A percentile compares a stretch with the other conserved stretches of the same genome.
Evolutionary conservation across 2,113 vertebrate genomes (phyloP).

Genomic region (Zeus faber): DNA sequence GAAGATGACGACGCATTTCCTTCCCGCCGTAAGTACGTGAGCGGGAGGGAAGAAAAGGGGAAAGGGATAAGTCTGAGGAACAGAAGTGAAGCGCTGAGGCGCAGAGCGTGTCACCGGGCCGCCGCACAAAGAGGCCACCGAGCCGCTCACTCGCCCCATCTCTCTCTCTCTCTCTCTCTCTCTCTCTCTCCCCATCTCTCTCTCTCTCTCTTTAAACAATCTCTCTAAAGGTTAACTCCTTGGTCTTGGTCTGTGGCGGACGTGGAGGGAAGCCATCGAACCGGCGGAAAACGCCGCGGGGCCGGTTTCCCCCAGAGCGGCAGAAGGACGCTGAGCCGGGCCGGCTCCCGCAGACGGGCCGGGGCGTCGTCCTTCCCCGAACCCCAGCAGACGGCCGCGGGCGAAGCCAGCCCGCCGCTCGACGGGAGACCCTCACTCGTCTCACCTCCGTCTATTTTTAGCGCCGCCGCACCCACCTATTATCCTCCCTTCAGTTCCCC

Average conservation of each 20-base stretch:
- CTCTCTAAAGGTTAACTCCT: constrained; percentile 32
- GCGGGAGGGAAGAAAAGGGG: constrained; percentile 31
- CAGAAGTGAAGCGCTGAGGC: constrained; percentile 12
- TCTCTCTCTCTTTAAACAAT: too few species aligned
- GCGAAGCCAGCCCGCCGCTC: constrained; percentile 57
- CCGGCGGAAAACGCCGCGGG: background rate
- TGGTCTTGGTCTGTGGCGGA: background rate
- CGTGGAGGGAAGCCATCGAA: too few species aligned
- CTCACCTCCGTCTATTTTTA: constrained; percentile 75
- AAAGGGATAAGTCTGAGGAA: constrained; percentile 45
- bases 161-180: too few species aligned
- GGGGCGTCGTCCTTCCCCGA: constrained; percentile 57
- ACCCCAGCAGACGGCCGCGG: constrained; percentile 65
- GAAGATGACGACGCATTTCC: constrained; percentile 60
- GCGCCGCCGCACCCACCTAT: constrained; percentile 53
- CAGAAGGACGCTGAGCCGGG: constrained; percentile 24
- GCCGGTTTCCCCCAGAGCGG: constrained; percentile 7
- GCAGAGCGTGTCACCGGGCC: constrained; percentile 39
- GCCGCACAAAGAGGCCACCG: constrained; percentile 42
- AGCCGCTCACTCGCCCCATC: too few species aligned
- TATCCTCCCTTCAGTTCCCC: constrained; percentile 15
- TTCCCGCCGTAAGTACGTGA: constrained; percentile 36
- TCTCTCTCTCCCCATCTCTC: too few species aligned
- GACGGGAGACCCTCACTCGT: constrained; percentile 70
- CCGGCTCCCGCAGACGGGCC: constrained; percentile 55